Base-by-base conservation (phyloP, 2,113 vertebrate genomes). In the Phrynosoma platyrhinos region DNA sequence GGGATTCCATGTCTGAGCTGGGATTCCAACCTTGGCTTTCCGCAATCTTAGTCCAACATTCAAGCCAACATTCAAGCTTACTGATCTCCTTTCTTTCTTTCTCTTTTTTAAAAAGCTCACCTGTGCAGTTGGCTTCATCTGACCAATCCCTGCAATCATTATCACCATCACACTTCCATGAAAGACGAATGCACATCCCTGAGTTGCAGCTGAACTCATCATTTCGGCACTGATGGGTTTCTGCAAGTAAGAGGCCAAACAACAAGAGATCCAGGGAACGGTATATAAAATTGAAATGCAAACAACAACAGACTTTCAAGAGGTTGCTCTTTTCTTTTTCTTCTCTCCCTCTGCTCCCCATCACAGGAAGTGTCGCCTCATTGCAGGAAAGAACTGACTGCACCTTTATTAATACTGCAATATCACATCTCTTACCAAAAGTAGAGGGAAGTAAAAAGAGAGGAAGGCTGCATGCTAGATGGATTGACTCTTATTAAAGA, bases 91-190 rank as follows among this genome's bases (percentile, higher is more conserved):
- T 47, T 47, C 47, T 47, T 47, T 47, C 47, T 47, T 47, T 47
- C 5, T 7, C 58, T 62, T 71, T 30, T 30, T 9, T 2, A 30
- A 30, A 62, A 62, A 42, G 87, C 97, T 97, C 91, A 99, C 99
- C 97, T 1, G 98, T 99, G 87, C 99, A 99, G 96, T 99, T 99
- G 0, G 96, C 96, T 94, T 99, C 99, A 0, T 99, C 99, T 0
- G 99, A 99, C 99, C 99, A 99, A 94, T 99, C 99, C 86, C 98
- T 96, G 97, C 99, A 99, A 92, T 99, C 99, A 0, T 99, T 99
- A 92, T 99, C 99, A 0, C 99, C 99, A 0, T 99, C 99, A 1
- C 99, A 99, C 90, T 97, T 98, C 99, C 99, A 99, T 23, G 98
- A 98, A 23, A 98, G 97, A 0, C 98, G 98, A 89, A 99, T 98